Base-by-base conservation (phyloP, 2,113 vertebrate genomes). In the Lagopus muta region DNA sequence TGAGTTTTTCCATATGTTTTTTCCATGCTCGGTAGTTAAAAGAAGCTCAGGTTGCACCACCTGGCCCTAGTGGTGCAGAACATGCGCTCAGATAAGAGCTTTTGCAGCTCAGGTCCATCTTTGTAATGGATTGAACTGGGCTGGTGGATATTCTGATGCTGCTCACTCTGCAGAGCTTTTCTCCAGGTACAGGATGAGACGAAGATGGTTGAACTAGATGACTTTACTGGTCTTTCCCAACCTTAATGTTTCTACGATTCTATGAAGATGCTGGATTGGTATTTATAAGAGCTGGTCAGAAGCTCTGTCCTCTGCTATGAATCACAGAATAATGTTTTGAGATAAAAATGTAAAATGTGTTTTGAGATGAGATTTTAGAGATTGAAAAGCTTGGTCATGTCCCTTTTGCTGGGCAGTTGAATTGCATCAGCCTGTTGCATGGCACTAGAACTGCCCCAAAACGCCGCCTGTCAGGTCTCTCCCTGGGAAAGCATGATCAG, bases 1-100 rank as follows among this genome's bases (percentile, higher is more conserved):
- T 80, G 82, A 94, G 65, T 38, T 71, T 97, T 95, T 92, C 85
- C 87, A 40, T 96, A 93, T 48, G 92, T 48, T 92, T 92, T 90
- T 36, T 74, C 38, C 75, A 30, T 55, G 25, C 55, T 86, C 47
- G 13, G 18, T 64, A 83, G 86, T 85, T 74, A 86, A 83, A 13
- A 25, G 8, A 1, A 40, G 30, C 25, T 67, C 42, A 72, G 61
- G 36, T 50, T 52, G 75, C 82, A 65, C 50, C 57, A 50, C 20
- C 38, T 75, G 5, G 4, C 82, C 61, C 42, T 79, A 55, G 47
- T 69, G 82, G 73, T 58, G 62, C 84, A 30, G 82, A 82, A 66
- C 4, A 0, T 21, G 70, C 61, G 47, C 42, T 57, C 4, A 3
- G 45, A 36, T 66, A 60, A 86, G 78, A 79, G 55, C 7, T 57